These are phyloP conservation scores for Pantelozetes paolii DNA, from an alignment of 2,888 invertebrate genomes.

Conservation along the genomic window DNA sequence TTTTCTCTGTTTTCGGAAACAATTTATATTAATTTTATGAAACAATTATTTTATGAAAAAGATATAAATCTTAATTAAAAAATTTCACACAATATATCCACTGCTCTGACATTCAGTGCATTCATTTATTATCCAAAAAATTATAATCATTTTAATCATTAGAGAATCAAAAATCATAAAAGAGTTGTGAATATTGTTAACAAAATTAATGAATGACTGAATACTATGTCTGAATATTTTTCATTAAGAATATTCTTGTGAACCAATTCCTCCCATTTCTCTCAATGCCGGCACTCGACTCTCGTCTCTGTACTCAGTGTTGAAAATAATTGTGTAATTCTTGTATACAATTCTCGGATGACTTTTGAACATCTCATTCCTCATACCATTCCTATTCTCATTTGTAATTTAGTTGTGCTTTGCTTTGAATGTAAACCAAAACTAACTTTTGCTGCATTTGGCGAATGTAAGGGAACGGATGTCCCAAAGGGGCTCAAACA, in stretches of 20 bases:
- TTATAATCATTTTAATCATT: background rate
- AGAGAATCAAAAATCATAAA: background rate
- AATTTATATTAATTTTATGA: no score
- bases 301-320: no score
- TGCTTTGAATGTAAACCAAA: slow-evolving; percentile 2
- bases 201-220: no score
- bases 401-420: slow-evolving; percentile 16
- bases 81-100: background rate
- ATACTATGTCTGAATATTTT: no score
- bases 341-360: background rate
- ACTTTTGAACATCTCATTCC: background rate
- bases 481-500: background rate
- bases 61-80: background rate
- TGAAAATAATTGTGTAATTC: background rate
- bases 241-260: no score
- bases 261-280: no score
- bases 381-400: slow-evolving; percentile 24
- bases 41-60: background rate
- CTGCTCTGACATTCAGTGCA: background rate
- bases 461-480: background rate
- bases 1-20: no score
- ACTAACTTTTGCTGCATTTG: background rate
- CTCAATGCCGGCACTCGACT: no score
- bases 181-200: background rate
- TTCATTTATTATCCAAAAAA: no score